These are phyloP conservation scores for Ylistrum balloti DNA, from an alignment of 1,140 invertebrate genomes.

Conservation along the genomic window DNA sequence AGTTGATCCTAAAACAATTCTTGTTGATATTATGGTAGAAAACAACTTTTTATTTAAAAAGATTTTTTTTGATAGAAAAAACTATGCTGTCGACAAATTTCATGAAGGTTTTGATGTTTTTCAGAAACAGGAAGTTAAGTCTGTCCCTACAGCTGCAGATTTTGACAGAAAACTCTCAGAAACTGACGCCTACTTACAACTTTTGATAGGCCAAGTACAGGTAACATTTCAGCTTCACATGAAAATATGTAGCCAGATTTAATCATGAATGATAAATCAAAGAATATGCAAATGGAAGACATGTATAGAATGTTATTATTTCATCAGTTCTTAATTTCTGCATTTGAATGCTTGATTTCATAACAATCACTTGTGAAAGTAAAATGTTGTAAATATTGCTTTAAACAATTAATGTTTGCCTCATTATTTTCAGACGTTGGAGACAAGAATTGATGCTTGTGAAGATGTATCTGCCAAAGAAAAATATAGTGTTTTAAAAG, in stretches of 20 bases:
- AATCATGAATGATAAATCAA: too few relatives aligned
- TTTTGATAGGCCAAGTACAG: constrained; percentile 94
- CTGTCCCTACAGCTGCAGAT: constrained; percentile 87
- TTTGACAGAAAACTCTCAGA: constrained; percentile 96
- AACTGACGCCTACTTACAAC: constrained; percentile 97
- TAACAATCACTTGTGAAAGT: background rate
- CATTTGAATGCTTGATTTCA: background rate
- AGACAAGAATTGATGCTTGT: constrained; percentile 86
- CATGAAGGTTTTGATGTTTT: constrained; percentile 52
- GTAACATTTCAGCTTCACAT: constrained; percentile 82
- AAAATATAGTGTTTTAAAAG: constrained; percentile 84
- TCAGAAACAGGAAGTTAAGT: constrained; percentile 84
- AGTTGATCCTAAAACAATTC: too few relatives aligned
- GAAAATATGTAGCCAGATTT: too few relatives aligned
- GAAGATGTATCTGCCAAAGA: constrained; percentile 86
- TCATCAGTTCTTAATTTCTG: background rate
- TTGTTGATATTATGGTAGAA: too few relatives aligned
- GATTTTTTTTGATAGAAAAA: too few relatives aligned
- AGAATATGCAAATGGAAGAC: too few relatives aligned
- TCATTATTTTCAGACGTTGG: constrained; percentile 85
- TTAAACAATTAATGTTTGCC: background rate
- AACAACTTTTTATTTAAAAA: too few relatives aligned
- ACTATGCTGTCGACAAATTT: background rate
- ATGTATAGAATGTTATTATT: too few relatives aligned
- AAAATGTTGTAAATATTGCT: background rate